Conservation (phyloP, 2,113 vertebrate species). For the Stegostoma tigrinum region DNA sequence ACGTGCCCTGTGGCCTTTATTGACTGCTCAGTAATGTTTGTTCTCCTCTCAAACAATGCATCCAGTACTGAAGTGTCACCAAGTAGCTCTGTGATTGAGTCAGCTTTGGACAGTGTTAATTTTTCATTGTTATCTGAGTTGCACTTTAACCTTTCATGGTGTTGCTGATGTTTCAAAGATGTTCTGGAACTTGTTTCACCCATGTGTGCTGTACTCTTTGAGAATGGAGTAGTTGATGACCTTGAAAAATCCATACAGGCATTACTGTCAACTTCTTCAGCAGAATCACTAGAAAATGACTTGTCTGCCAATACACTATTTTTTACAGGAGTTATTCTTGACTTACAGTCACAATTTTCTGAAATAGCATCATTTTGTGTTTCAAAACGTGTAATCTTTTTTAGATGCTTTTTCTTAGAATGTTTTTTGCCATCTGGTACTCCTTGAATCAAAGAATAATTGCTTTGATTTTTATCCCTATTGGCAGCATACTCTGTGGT, state of each 20-base stretch:
- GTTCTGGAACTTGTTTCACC: not conserved
- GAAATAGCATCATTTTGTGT: not conserved
- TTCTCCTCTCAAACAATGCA: constrained; percentile 68
- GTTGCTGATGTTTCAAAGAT: constrained; percentile 1
- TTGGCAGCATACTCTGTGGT: not conserved
- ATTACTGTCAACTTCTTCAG: not conserved
- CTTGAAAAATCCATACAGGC: not conserved
- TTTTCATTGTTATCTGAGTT: not conserved
- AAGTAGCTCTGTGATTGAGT: constrained; percentile 63
- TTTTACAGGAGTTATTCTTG: not conserved
- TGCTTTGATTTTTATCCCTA: not conserved
- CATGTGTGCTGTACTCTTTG: not conserved
- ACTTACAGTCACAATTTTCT: not conserved
- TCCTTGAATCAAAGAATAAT: not conserved
- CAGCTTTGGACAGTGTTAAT: constrained; percentile 6
- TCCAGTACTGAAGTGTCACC: constrained; percentile 86
- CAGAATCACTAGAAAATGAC: not conserved
- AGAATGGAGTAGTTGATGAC: not conserved
- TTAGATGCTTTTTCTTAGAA: constrained; percentile 4
- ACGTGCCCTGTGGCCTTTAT: constrained; percentile 43
- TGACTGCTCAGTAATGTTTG: constrained; percentile 41
- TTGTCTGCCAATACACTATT: not conserved
- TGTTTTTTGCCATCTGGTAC: not conserved
- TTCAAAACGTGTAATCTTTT: not conserved
- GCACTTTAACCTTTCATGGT: not conserved